Percentiles rank a stretch among this genome's conserved stretches.
Conservation (phyloP, 1,140 invertebrate species). For the Drosophila prosaltans region DNA sequence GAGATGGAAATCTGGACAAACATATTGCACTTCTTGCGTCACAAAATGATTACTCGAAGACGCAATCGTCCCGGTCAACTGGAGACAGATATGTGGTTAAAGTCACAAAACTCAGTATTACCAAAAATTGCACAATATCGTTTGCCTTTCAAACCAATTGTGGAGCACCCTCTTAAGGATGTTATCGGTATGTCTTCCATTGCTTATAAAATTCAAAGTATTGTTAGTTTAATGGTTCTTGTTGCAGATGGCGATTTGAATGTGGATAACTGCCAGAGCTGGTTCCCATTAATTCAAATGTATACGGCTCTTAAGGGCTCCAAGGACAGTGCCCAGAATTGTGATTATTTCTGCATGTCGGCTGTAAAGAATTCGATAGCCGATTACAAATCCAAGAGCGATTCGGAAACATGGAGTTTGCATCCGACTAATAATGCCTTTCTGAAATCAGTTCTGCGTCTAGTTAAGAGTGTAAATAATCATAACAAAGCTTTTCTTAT, state of each 20-base stretch:
- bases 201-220: too few species aligned
- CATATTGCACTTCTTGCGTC: constrained; percentile 76
- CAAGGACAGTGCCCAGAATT: constrained; percentile 61
- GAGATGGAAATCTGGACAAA: constrained; percentile 77
- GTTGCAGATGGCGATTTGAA: constrained; percentile 64
- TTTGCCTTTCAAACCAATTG: constrained; percentile 75
- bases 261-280: constrained; percentile 80
- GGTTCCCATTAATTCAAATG: constrained; percentile 80
- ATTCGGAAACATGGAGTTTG: constrained; percentile 72
- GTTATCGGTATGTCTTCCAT: constrained; percentile 58
- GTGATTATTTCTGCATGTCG: constrained; percentile 79
- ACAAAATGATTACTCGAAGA: constrained; percentile 75
- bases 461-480: constrained; percentile 64
- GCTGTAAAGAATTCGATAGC: constrained; percentile 80
- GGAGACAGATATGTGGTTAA: constrained; percentile 78
- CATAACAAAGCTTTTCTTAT: constrained; percentile 70
- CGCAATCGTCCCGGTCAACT: constrained; percentile 67
- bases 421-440: constrained; percentile 82
- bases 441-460: constrained; percentile 72
- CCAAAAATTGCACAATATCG: constrained; percentile 79
- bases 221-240: too few species aligned
- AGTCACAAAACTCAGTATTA: constrained; percentile 68
- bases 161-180: constrained; percentile 74
- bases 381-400: constrained; percentile 71
- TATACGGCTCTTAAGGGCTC: constrained; percentile 69